A percentile compares a stretch with the other conserved stretches of the same genome.
Conservation (phyloP, 2,797 vertebrate species). For the Sebastiscus albofasciatus region DNA sequence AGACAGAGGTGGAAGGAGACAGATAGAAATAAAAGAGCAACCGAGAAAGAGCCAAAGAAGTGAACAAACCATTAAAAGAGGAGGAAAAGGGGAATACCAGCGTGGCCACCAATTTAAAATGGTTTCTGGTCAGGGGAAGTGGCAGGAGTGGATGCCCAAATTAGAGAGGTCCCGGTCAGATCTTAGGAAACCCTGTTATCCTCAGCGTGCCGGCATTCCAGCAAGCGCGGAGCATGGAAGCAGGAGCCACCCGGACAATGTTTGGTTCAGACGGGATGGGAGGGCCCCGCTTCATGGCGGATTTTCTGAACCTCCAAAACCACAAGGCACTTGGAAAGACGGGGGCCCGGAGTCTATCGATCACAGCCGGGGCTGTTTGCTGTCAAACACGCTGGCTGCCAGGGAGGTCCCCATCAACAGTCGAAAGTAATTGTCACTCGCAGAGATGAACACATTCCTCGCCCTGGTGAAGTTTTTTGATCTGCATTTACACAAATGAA, state of each 20-base stretch:
- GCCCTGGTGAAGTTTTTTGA: conserved; percentile 28
- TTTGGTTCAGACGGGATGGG: conserved; percentile 76
- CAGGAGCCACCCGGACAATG: conserved; percentile 69
- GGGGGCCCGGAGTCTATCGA: conserved; percentile 57
- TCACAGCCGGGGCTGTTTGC: conserved; percentile 63
- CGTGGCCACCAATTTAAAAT: conserved; percentile 75
- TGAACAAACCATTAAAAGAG: conserved; percentile 66
- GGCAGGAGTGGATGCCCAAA: conserved; percentile 80
- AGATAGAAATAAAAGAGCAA: conserved; percentile 51
- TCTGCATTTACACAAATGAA: conserved; percentile 21
- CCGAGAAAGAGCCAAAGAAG: conserved; percentile 44
- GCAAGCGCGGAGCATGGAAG: conserved; percentile 63
- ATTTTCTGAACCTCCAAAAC: conserved; percentile 77
- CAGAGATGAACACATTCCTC: conserved; percentile 26
- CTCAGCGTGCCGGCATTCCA: conserved; percentile 70
- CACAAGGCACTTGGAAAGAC: conserved; percentile 70
- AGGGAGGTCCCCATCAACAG: conserved; percentile 59
- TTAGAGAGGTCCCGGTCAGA: conserved; percentile 77
- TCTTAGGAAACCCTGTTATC: conserved; percentile 78
- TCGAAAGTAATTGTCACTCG: conserved; percentile 25
- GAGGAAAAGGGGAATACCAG: conserved; percentile 78
- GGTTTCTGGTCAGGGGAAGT: conserved; percentile 82
- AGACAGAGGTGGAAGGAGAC: conserved; percentile 61
- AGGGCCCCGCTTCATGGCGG: conserved; percentile 72
- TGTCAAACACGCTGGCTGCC: conserved; percentile 63